phyloP scores from a whole-genome alignment of 2,797 vertebrate genomes.

The Gobionotothen gibberifrons region DNA sequence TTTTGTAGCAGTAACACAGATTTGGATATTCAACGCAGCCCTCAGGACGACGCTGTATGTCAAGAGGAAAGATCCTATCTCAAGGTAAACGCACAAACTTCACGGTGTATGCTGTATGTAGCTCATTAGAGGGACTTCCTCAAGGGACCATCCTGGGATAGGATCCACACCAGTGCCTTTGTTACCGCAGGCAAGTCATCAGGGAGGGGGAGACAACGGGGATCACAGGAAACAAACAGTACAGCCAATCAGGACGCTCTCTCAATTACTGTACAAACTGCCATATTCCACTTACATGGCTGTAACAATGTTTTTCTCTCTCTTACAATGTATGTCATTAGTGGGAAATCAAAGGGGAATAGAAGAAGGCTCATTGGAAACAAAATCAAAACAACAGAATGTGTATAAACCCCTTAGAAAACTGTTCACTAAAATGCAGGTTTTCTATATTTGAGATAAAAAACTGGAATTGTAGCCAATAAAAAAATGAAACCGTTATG shows the following conservation, averaged over 20 bases:
- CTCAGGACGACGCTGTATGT: constrained; percentile 24
- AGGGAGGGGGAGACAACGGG: constrained; percentile 58
- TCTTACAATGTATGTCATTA: constrained; percentile 52
- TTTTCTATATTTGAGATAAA: constrained; percentile 7
- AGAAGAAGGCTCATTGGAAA: constrained; percentile 34
- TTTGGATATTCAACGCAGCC: constrained; percentile 50
- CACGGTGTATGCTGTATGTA: constrained; percentile 58
- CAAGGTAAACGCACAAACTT: constrained; percentile 67
- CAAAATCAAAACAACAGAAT: constrained; percentile 35
- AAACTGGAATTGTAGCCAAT: not conserved
- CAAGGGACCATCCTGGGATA: constrained; percentile 55
- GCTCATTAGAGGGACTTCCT: constrained; percentile 75
- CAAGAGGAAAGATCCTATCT: constrained; percentile 47
- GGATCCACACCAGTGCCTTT: constrained; percentile 65
- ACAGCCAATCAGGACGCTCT: constrained; percentile 62
- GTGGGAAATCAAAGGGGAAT: constrained; percentile 48
- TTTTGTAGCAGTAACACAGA: constrained; percentile 40
- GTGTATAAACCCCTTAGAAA: constrained; percentile 12
- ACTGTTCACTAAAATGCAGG: not conserved
- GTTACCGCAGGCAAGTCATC: constrained; percentile 64
- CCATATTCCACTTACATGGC: constrained; percentile 47
- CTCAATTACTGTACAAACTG: constrained; percentile 49
- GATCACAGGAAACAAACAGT: constrained; percentile 71
- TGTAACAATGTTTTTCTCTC: constrained; percentile 54
- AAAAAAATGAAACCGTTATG: not conserved